Base-by-base conservation (phyloP, 2,888 invertebrate genomes). In the Eupithecia centaureata region DNA sequence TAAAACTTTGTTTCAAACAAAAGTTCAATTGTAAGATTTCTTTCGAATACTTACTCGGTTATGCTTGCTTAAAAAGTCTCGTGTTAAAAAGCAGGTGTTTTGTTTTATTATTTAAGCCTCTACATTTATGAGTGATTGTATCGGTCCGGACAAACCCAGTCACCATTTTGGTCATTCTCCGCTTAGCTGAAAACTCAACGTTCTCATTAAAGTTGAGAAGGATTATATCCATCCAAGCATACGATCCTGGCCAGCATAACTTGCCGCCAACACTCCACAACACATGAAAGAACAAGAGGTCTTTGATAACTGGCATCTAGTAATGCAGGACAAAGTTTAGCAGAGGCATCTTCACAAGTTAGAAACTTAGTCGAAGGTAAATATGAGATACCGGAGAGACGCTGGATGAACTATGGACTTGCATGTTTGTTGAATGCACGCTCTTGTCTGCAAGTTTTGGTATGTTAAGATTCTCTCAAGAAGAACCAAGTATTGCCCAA, bases 241-340 rank as follows among this genome's bases (percentile, higher is more conserved):
- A 47, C 30, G 18, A 56, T 18, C 57, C 15, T 33, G 3, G 13
- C 64, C 57, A 61, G 57, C 27, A 52, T 61, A 51, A 61, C 56
- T 15, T 51, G 18, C 60, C 51, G 51, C 52, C 30, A 30, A 10
- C 35, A 62, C 51, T 28, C 35, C 32, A 35, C 52, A 10, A 54
- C 28, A 61, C n/a, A 51, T 10, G 12, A 57, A 13, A 25, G 51
- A 33, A n/a, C 13, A 13, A 8, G n/a, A n/a, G 57, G 30, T 61
- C 63, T 61, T 61, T 38, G 57, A 42, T 13, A 35, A 62, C 51
- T 66, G 18, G 61, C 61, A 63, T 32, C 59, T 54, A n/a, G 56
- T 30, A 27, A 61, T 61, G 27, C 60, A 60, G 30, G 59, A 60
- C 52, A 18, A 60, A 65, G 65, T 65, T 65, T 60, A 1, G 35